phyloP scores from a whole-genome alignment of 2,113 vertebrate genomes.

The Hylia prasina region DNA sequence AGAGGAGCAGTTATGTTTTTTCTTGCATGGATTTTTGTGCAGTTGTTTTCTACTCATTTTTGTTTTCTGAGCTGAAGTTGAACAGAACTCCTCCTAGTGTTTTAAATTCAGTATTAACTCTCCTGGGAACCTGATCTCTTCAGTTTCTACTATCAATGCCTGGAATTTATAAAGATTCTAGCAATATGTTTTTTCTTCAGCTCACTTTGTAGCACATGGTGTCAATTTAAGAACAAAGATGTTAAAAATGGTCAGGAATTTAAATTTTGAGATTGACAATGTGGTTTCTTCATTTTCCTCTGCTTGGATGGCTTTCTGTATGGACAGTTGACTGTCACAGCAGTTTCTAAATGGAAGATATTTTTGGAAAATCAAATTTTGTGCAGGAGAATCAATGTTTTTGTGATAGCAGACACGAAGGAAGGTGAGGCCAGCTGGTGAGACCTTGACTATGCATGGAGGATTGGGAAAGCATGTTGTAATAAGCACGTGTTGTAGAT shows the following conservation, averaged over 20 bases:
- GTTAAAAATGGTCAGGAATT: neutral
- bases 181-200: neutral
- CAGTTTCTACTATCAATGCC: neutral
- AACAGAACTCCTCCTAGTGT: neutral
- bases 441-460: neutral
- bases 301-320: neutral
- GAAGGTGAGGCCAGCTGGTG: accelerated
- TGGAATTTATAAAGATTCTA: neutral
- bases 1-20: neutral
- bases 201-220: neutral
- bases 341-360: neutral
- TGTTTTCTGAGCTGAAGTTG: neutral
- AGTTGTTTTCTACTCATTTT: neutral
- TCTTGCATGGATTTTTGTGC: neutral
- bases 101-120: neutral
- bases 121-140: neutral
- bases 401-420: accelerated
- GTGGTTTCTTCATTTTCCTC: neutral
- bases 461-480: neutral
- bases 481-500: accelerated
- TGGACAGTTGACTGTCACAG: neutral
- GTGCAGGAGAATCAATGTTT: neutral
- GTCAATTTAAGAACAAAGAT: neutral
- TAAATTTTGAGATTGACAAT: neutral
- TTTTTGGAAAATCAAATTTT: neutral